phyloP scores from a whole-genome alignment of 2,888 invertebrate species.

The Ypsolopha sequella region DNA sequence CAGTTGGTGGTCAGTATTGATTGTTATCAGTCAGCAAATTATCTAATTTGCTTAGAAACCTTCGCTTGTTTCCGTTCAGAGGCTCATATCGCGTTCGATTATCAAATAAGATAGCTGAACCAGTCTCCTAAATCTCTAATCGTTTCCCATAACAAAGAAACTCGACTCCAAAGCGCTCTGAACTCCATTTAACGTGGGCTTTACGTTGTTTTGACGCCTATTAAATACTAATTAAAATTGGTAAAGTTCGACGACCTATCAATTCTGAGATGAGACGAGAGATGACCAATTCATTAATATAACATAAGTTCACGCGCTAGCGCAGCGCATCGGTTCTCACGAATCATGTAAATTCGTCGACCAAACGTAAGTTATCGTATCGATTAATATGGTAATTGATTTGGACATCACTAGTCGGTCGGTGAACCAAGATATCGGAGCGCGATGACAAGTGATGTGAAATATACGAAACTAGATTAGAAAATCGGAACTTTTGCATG shows the following conservation, averaged over 20 bases:
- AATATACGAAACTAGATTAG: background rate
- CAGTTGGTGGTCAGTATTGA: too few relatives aligned
- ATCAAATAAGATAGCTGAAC: too few relatives aligned
- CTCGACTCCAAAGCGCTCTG: too few relatives aligned
- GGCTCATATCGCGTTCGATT: too few relatives aligned
- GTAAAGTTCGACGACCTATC: conserved; percentile 46
- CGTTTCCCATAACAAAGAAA: too few relatives aligned
- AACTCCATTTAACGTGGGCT: too few relatives aligned
- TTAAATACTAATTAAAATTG: conserved; percentile 39
- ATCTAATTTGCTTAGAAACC: too few relatives aligned
- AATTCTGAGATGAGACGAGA: conserved; percentile 13
- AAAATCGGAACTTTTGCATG: background rate
- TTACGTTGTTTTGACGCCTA: too few relatives aligned
- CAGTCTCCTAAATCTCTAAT: too few relatives aligned
- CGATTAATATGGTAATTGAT: conserved; percentile 68
- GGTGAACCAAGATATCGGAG: conserved; percentile 33
- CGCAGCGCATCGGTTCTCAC: conserved; percentile 61
- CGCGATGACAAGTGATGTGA: background rate
- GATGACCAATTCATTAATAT: conserved; percentile 68
- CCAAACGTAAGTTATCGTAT: conserved; percentile 68
- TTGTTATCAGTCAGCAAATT: too few relatives aligned
- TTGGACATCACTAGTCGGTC: conserved; percentile 64
- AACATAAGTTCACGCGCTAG: conserved; percentile 60
- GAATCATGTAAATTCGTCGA: conserved; percentile 70
- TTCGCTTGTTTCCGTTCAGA: too few relatives aligned